Base-by-base conservation (phyloP, 2,888 invertebrate genomes). In the Nomada flava region DNA sequence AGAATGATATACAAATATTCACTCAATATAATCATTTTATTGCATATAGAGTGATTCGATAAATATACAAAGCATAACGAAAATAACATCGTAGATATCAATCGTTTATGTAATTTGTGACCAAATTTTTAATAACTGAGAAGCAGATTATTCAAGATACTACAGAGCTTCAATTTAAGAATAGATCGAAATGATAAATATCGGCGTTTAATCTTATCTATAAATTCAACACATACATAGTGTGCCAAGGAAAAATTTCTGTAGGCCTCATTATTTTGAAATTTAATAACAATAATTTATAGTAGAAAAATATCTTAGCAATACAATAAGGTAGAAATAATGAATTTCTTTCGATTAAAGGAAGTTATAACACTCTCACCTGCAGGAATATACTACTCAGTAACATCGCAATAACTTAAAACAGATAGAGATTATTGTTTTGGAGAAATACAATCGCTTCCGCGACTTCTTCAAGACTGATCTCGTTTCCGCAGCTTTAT, bases 131-230 rank as follows among this genome's bases (percentile, higher is more conserved):
- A 2, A 20, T 42, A 13, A 23, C 15, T 57, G 42, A 18, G 62
- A 36, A 57, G n/a, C 11, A 59, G 50, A 52, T 47, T 26, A 63
- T 63, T 18, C 7, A 63, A 29, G 52, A 59, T 59, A 52, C 26
- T 64, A 44, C n/a, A 15, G 29, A 55, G 9, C 13, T 57, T 44
- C 18, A 44, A 44, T 69, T 72, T 42, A 11, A 18, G 15, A 71
- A 68, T 67, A 76, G 64, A 81, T 81, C 50, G 13, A 53, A 63
- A 55, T n/a, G 76, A 82, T 82, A 75, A 68, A 50, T 4, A 2
- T 2, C 1, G 18, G 5, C 26, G 20, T 63, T 23, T 82, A 82
- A 82, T 83, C 83, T 83, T 82, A 83, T 83, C 83, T 52, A 62
- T n/a, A 2, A 42, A 52, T 65, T 36, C 47, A 20, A 11, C 36